These are phyloP conservation scores for Tetanocera ferruginea DNA, from an alignment of 2,888 invertebrate genomes.

Conservation along the genomic window DNA sequence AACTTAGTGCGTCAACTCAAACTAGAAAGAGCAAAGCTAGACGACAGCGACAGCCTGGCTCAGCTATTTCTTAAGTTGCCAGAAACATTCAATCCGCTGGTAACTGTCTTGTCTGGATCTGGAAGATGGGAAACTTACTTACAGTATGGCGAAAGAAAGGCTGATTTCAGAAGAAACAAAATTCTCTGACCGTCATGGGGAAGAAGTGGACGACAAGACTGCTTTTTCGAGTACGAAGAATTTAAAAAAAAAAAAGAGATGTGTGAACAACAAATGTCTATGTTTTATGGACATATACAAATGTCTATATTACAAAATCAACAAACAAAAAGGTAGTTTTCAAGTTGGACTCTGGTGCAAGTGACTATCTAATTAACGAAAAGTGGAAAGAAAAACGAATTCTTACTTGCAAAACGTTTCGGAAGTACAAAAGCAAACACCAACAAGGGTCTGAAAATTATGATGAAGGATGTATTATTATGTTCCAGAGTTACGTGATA, in stretches of 20 bases:
- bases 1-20: constrained; percentile 33
- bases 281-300: neutral
- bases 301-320: neutral
- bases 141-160: neutral
- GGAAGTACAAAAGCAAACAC: neutral
- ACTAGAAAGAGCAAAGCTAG: constrained; percentile 11
- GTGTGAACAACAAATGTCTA: neutral
- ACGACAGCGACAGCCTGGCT: neutral
- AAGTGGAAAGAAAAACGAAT: no score
- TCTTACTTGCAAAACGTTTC: no score
- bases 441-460: neutral
- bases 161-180: neutral
- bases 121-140: neutral
- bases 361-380: no score
- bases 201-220: neutral
- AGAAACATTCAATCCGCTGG: constrained; percentile 33
- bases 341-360: no score
- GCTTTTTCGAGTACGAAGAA: neutral
- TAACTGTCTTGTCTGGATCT: constrained; percentile 3
- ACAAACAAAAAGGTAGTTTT: neutral
- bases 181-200: neutral
- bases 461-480: neutral
- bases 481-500: no score
- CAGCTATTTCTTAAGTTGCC: constrained; percentile 28
- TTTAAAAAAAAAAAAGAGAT: neutral